Evolutionary conservation across 2,113 vertebrate species (phyloP).

Genomic region (Tragelaphus buxtoni): DNA sequence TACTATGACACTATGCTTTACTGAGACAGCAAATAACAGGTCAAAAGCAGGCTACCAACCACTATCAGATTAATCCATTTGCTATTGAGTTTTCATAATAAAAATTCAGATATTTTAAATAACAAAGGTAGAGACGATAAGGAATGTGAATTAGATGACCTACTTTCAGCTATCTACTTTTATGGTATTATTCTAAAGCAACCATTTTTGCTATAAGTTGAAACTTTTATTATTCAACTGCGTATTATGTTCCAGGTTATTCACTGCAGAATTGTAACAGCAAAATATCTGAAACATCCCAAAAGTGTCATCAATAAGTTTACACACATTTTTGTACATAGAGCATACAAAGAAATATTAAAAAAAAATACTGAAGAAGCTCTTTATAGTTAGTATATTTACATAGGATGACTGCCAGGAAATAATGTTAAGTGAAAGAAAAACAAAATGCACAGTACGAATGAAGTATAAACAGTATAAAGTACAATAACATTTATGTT

Average conservation of each 20-base stretch:
- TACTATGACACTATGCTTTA: background rate
- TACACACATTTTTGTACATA: background rate
- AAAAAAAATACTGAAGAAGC: background rate
- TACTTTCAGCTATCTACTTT: slow-evolving; percentile 33
- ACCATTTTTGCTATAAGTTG: background rate
- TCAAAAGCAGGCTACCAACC: background rate
- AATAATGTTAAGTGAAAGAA: background rate
- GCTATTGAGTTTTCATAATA: background rate
- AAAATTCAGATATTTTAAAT: slow-evolving; percentile 40
- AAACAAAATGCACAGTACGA: background rate
- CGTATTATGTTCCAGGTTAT: background rate
- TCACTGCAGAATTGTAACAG: background rate
- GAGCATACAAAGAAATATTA: background rate
- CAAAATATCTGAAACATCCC: background rate
- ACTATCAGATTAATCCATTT: background rate
- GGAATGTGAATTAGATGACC: background rate
- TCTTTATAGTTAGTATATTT: background rate
- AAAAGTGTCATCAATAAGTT: background rate
- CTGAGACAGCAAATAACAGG: background rate
- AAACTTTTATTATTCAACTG: slow-evolving; percentile 6
- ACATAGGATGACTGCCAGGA: background rate
- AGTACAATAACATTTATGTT: background rate
- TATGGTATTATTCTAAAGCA: slow-evolving; percentile 8
- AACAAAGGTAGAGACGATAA: background rate
- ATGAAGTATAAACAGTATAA: background rate